Evolutionary conservation across 2,797 vertebrate species (phyloP), one percentile per base, ranked within the genome.

Genomic region (Sitta carolinensis): DNA sequence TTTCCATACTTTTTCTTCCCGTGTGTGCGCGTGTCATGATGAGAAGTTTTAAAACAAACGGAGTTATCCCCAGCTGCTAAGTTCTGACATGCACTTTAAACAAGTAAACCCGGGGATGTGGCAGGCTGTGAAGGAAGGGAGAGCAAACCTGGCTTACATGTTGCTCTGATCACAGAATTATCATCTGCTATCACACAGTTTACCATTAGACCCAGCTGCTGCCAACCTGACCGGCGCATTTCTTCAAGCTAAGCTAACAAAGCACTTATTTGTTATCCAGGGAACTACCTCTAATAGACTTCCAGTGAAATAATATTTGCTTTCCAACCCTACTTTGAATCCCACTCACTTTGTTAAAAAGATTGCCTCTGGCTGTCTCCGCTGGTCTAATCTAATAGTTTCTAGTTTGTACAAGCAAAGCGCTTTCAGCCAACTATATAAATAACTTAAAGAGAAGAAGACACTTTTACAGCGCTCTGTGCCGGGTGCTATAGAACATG

Each of bases 391-490:
- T 98, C 98, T 98, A 98, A 98, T 98, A 98, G 98, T 98, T 98
- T 98, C 98, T 98, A 98, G 98, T 98, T 98, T 98, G 98, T 98
- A 98, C 98, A 98, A 98, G 98, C 97, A 97, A 98, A 98, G 97
- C 93, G 93, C 98, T 98, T 98, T 98, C 97, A 98, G 97, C 97
- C 97, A 97, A 96, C 97, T 97, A 97, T 97, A 97, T 97, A 98
- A 98, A 98, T 98, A 98, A 98, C 98, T 98, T 98, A 97, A 96
- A 97, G 97, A 97, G 96, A 94, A 97, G 97, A 97, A 93, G 97
- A 97, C 98, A 97, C 97, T 96, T 94, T 95, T 90, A 96, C 92
- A 89, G 96, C 84, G 91, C 95, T 95, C 97, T 88, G 94, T 70
- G 95, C 72, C 64, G 95, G 88, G 78, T 94, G 85, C 95, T 97